phyloP scores from a whole-genome alignment of 64 coral and sea anemone species.

The Stichodactyla helianthus region DNA sequence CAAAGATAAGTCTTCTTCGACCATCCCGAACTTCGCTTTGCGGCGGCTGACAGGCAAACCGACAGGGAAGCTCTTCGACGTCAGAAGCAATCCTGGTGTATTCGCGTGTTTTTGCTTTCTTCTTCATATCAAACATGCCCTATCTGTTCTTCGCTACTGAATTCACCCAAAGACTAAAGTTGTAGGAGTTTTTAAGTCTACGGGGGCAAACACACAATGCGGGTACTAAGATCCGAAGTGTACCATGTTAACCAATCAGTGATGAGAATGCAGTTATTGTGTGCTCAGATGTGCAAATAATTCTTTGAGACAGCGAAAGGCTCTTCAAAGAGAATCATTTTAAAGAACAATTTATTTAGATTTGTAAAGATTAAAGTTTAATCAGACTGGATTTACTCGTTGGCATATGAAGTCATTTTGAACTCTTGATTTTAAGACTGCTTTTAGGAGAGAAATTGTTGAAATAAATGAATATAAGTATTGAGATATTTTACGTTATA shows the following conservation, averaged over 20 bases:
- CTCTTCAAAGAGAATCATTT: not conserved
- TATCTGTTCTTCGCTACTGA: not conserved
- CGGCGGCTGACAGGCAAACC: slow-evolving; percentile 1
- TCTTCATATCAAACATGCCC: slow-evolving; percentile 30
- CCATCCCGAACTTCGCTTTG: slow-evolving; percentile 23
- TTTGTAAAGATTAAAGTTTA: slow-evolving; percentile 9
- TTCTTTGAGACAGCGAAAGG: not conserved
- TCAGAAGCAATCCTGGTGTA: slow-evolving; percentile 12
- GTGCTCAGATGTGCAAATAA: slow-evolving; percentile 13
- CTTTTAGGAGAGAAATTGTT: not conserved
- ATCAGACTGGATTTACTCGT: not conserved
- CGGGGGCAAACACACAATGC: not conserved
- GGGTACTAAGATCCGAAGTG: not conserved
- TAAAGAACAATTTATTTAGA: not conserved
- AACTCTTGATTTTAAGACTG: not conserved
- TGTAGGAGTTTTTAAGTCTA: not conserved
- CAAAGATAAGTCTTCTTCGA: slow-evolving; percentile 21
- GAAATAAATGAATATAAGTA: too few species aligned
- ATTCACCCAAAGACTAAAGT: not conserved
- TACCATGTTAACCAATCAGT: not conserved
- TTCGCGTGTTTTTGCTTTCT: slow-evolving; percentile 11
- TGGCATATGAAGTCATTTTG: not conserved
- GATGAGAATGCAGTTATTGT: not conserved
- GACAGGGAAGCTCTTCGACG: slow-evolving; percentile 1
- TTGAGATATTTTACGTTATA: too few species aligned